phyloP scores from a whole-genome alignment of 2,797 vertebrate genomes.

The Nyctibius grandis region DNA sequence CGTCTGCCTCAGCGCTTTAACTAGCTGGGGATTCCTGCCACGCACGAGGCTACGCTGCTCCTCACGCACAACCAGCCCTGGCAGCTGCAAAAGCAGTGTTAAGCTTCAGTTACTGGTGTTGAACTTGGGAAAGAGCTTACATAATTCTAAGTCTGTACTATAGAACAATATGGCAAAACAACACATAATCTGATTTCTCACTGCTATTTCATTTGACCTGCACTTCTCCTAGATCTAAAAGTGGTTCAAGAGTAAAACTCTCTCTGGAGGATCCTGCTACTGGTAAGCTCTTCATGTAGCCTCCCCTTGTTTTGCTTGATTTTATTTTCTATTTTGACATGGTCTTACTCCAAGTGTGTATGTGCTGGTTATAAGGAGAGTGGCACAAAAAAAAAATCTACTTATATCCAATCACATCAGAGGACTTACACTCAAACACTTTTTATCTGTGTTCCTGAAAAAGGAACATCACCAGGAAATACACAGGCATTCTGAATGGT shows the following conservation, averaged over 20 bases:
- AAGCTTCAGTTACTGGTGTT: not conserved
- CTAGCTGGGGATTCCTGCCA: not conserved
- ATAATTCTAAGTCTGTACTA: no score
- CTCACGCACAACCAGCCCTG: not conserved
- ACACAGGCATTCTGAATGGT: rapidly evolving
- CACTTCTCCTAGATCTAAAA: not conserved
- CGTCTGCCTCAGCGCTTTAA: rapidly evolving
- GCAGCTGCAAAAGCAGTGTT: not conserved
- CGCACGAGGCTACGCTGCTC: rapidly evolving
- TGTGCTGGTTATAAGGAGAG: not conserved
- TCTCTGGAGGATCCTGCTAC: not conserved
- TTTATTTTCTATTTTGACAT: not conserved
- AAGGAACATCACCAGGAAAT: not conserved
- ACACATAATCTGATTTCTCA: not conserved
- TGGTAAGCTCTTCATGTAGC: rapidly evolving
- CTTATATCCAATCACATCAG: rapidly evolving
- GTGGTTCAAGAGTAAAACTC: not conserved
- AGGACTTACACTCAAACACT: not conserved
- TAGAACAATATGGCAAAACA: rapidly evolving
- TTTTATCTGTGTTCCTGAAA: not conserved
- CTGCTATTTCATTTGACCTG: not conserved
- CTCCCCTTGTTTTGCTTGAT: not conserved
- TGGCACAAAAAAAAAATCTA: rapidly evolving
- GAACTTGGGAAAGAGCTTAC: not conserved
- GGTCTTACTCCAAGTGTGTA: rapidly evolving